Conservation (phyloP, 2,113 vertebrate genomes). For the Axis porcinus region DNA sequence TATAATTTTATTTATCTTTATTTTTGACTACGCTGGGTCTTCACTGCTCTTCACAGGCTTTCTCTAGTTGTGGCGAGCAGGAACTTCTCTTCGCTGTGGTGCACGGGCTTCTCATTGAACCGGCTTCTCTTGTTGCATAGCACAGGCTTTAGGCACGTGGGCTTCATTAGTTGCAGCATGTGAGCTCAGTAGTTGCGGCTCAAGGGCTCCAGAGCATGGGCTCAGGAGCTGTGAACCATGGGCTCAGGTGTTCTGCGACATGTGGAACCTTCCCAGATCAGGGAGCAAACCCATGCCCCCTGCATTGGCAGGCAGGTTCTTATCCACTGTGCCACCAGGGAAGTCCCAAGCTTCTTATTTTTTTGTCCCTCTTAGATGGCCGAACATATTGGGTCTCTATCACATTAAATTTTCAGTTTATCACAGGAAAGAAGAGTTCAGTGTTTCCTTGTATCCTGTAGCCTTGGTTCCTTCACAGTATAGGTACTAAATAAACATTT, state of each 20-base stretch:
- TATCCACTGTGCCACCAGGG: too few species aligned
- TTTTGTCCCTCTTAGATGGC: background rate
- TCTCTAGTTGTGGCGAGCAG: background rate
- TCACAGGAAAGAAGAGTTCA: background rate
- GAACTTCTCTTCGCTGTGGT: background rate
- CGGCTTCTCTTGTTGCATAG: background rate
- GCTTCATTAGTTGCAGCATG: background rate
- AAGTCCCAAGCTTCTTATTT: background rate
- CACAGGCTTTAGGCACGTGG: background rate
- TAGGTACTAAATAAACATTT: background rate
- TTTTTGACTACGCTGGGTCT: background rate
- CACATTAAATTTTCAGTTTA: background rate
- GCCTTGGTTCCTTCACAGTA: background rate
- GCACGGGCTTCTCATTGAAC: background rate
- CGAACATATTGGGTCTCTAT: background rate
- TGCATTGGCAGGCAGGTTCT: too few species aligned
- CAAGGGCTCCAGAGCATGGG: too few species aligned
- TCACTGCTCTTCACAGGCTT: background rate
- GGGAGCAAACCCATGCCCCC: too few species aligned
- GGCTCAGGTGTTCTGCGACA: too few species aligned
- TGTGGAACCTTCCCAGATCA: too few species aligned
- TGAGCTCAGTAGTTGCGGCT: background rate
- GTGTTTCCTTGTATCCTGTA: background rate
- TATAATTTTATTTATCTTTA: background rate
- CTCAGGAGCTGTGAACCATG: too few species aligned